Base-by-base conservation (phyloP, 2,797 vertebrate species). In the Lacerta agilis region DNA sequence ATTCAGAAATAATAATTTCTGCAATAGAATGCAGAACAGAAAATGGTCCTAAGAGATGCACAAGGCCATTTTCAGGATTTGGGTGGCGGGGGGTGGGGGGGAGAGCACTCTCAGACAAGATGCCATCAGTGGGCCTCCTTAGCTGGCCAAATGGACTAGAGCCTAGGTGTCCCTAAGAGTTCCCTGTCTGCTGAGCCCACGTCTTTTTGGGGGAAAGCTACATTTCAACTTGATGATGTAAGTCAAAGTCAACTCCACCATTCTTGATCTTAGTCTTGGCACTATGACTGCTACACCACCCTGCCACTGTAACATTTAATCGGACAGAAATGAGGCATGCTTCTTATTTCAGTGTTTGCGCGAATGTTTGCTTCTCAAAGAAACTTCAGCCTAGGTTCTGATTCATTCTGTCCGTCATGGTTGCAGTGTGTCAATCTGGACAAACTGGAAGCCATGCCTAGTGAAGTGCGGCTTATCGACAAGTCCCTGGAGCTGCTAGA, bases 391-490 rank as follows among this genome's bases (percentile, higher is more conserved):
- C 45, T 69, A 27, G 8, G 33, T 66, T 61, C 27, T 18, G 10
- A 38, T 4, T 86, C 80, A 43, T 7, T 73, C 3, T 72, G 72
- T 92, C 29, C 86, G 1, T 92, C 45, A 76, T 10, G 79, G 1
- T 36, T 82, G 29, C 93, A 99, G 99, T 99, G 99, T 95, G 97
- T 99, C 87, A 99, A 99, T 95, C 93, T 99, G 90, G 98, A 99
- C 95, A 99, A 99, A 89, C 93, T 99, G 90, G 99, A 99, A 93
- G 98, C 98, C 0, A 96, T 99, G 27, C 96, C 98, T 0, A 98
- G 97, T 4, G 99, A 99, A 93, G 98, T 98, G 85, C 93, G 95
- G 1, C 96, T 99, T 82, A 98, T 99, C 87, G 98, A 98, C 94
- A 98, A 99, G 85, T 99, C 99, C 80, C 98, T 99, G 98, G 97